Evolutionary conservation across 1,140 invertebrate genomes (phyloP), one percentile per base, ranked within the genome.

Genomic region (Ips typographus): DNA sequence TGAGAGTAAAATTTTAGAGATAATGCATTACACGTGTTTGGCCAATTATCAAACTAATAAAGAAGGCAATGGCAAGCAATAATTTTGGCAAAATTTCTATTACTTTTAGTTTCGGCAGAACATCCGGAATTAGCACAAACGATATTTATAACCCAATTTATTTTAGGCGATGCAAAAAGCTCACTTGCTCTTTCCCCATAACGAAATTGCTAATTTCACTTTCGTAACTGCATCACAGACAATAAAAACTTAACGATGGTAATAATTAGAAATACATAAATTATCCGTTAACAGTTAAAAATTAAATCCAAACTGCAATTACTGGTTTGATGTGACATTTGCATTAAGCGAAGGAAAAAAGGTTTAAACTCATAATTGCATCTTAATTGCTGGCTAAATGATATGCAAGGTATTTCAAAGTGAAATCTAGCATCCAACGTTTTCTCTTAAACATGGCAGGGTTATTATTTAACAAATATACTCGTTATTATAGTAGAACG

Each of bases 401-500:
- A 51, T 68, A 59, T 51, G 57, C 58, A 42, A 68, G 58, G 43
- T 43, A 55, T 41, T 44, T 37, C 56, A n/a, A 68, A 68, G 49
- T 47, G 65, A 68, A 68, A 53, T 68, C 56, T 68, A 22, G 22
- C 22, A 22, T 22, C 22, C 22, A 60, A 68, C 58, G 56, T 68
- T 59, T 65, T 65, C 63, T 65, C 63, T 65, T 22, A 65, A 65
- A 65, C 51, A 56, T 56, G 44, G 52, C 40, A 37, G 39, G 36
- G 6, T 56, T 65, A 22, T 22, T 22, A 55, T 65, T 65, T 56
- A 56, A 49, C 42, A 65, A 65, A 56, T 65, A 55, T 52, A 43
- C 39, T 36, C 52, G 22, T 49, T 61, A 40, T 61, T 61, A 61
- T 47, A 40, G 39, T 37, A 56, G 42, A 57, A 7, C 39, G 63